phyloP scores from a whole-genome alignment of 2,113 vertebrate genomes.

The Scytalopus superciliaris region DNA sequence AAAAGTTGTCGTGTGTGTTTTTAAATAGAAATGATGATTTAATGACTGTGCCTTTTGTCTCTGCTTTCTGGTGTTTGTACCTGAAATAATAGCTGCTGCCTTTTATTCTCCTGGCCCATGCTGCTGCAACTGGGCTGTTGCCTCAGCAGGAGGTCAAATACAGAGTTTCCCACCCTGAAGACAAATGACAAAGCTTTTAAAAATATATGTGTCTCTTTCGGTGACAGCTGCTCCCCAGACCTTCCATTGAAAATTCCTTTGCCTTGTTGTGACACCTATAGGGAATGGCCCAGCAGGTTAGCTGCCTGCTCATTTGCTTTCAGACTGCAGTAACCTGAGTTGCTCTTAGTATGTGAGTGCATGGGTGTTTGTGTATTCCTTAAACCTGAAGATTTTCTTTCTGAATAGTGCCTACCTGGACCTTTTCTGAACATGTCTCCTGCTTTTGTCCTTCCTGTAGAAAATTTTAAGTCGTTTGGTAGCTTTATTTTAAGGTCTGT shows the following conservation, averaged over 20 bases:
- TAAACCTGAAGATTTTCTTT: background rate
- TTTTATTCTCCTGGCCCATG: background rate
- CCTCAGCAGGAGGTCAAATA: constrained; percentile 22
- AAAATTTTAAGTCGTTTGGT: background rate
- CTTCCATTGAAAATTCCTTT: background rate
- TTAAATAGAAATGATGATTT: background rate
- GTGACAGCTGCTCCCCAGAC: constrained; percentile 38
- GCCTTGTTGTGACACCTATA: background rate
- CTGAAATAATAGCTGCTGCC: constrained; percentile 9
- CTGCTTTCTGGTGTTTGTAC: background rate
- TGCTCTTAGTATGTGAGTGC: background rate
- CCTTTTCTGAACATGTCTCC: background rate
- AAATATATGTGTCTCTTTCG: background rate
- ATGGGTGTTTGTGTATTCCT: background rate
- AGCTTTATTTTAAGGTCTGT: background rate
- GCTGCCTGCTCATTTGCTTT: constrained; percentile 13
- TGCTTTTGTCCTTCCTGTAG: background rate
- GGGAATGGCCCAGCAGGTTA: constrained; percentile 20
- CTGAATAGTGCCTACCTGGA: background rate
- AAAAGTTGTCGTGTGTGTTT: background rate
- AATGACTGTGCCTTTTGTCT: background rate
- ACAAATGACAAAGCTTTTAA: constrained; percentile 32
- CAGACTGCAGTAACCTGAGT: background rate
- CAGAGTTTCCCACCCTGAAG: background rate
- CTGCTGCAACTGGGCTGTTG: background rate